These are phyloP conservation scores for Drosophila bunnanda DNA, from an alignment of 2,888 invertebrate genomes.

Conservation along the genomic window DNA sequence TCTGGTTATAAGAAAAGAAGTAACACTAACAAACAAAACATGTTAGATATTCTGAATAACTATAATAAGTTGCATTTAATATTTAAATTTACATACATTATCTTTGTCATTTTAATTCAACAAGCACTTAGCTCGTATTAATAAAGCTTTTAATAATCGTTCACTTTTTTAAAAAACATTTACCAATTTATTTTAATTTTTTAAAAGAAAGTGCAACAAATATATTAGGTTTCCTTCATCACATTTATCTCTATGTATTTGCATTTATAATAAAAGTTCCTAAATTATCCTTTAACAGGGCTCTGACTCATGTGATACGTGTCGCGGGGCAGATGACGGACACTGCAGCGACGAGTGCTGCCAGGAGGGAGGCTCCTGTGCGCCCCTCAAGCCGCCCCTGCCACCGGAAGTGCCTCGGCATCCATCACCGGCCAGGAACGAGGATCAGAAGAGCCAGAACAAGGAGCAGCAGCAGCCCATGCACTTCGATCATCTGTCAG, in stretches of 20 bases:
- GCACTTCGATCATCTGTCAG: slow-evolving; percentile 89
- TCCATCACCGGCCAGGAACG: slow-evolving; percentile 18
- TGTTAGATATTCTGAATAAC: background rate
- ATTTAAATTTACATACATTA: background rate
- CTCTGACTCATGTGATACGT: slow-evolving; percentile 84
- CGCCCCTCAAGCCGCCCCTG: slow-evolving; percentile 62
- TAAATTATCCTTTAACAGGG: slow-evolving; percentile 63
- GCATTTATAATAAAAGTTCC: background rate
- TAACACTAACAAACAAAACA: background rate
- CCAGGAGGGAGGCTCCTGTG: slow-evolving; percentile 73
- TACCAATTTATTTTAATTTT: background rate
- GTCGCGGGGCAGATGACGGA: slow-evolving; percentile 75
- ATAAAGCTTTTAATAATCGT: background rate
- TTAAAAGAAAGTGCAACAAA: background rate
- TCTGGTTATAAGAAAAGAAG: background rate
- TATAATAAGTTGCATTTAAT: background rate
- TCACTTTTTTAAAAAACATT: no score
- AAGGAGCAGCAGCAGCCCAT: slow-evolving; percentile 50
- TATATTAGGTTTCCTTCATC: background rate
- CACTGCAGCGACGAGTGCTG: slow-evolving; percentile 81
- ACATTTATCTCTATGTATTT: background rate
- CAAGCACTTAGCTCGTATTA: background rate
- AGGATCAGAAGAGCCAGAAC: slow-evolving; percentile 22
- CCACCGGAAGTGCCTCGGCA: slow-evolving; percentile 44
- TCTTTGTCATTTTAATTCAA: background rate